Evolutionary conservation across 2,113 vertebrate species (phyloP).

Genomic region (Peromyscus californicus): DNA sequence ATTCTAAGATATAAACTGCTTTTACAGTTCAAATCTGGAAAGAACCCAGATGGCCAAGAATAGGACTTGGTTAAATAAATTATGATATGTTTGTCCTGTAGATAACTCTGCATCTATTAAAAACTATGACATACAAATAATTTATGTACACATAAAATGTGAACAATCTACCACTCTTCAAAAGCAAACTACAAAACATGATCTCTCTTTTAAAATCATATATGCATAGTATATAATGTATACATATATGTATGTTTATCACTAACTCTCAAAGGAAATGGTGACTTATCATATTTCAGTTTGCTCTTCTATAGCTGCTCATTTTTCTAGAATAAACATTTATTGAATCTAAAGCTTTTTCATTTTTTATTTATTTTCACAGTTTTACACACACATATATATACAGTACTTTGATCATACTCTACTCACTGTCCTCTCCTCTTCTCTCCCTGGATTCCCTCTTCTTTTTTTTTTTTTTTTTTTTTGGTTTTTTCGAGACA

Average conservation of each 20-base stretch:
- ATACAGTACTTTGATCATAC: background rate
- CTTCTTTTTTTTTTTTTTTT: no score
- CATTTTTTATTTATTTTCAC: background rate
- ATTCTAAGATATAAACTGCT: background rate
- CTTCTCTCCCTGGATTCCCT: background rate
- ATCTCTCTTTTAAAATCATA: slow-evolving; percentile 32
- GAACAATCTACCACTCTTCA: slow-evolving; percentile 3
- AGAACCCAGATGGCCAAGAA: slow-evolving; percentile 37
- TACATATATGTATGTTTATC: slow-evolving; percentile 25
- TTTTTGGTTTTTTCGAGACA: no score
- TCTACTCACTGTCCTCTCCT: background rate
- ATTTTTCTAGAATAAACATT: slow-evolving; percentile 28
- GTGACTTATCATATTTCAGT: background rate
- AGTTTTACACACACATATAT: no score
- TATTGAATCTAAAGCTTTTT: slow-evolving; percentile 1
- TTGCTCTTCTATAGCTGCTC: slow-evolving; percentile 21
- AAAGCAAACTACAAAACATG: slow-evolving; percentile 47
- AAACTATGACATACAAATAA: slow-evolving; percentile 59
- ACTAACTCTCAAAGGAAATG: background rate
- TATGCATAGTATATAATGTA: background rate
- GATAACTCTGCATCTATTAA: slow-evolving; percentile 40
- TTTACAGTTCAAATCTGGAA: slow-evolving; percentile 52
- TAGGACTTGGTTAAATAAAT: slow-evolving; percentile 35
- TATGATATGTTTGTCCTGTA: background rate
- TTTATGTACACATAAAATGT: background rate